These are phyloP conservation scores for Vidua macroura DNA, from an alignment of 2,113 vertebrate species.

Conservation along the genomic window DNA sequence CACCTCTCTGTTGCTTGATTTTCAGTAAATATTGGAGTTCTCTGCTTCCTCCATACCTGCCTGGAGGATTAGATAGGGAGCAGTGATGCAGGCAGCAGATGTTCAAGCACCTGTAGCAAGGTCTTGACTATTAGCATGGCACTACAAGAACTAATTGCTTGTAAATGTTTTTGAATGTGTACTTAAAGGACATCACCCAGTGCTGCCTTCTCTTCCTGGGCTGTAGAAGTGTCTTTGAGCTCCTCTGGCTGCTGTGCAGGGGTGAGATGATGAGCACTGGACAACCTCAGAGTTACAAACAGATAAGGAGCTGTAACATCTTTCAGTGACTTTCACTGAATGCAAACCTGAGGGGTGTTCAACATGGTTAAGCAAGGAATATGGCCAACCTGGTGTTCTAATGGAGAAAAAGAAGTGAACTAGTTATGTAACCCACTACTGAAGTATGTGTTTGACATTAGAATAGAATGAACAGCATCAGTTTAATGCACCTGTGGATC, in stretches of 20 bases:
- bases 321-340: not conserved
- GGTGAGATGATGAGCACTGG: not conserved
- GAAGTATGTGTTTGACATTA: not conserved
- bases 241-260: not conserved
- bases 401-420: not conserved
- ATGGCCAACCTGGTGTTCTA: not conserved
- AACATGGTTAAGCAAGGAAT: not conserved
- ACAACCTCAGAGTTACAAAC: not conserved
- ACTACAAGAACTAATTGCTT: not conserved
- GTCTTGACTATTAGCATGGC: not conserved
- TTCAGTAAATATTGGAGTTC: not conserved
- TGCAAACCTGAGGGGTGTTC: not conserved
- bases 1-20: not conserved
- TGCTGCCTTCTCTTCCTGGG: not conserved
- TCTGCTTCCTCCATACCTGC: not conserved
- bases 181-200: not conserved
- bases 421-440: not conserved
- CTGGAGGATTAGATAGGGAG: not conserved
- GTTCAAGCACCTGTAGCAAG: not conserved
- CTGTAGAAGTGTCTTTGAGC: not conserved
- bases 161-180: not conserved
- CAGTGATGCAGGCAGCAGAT: not conserved
- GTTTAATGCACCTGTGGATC: slow-evolving; percentile 15
- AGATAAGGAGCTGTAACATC: not conserved
- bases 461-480: not conserved